Conservation (phyloP, 2,113 vertebrate genomes). For the Oreochromis spilurus region DNA sequence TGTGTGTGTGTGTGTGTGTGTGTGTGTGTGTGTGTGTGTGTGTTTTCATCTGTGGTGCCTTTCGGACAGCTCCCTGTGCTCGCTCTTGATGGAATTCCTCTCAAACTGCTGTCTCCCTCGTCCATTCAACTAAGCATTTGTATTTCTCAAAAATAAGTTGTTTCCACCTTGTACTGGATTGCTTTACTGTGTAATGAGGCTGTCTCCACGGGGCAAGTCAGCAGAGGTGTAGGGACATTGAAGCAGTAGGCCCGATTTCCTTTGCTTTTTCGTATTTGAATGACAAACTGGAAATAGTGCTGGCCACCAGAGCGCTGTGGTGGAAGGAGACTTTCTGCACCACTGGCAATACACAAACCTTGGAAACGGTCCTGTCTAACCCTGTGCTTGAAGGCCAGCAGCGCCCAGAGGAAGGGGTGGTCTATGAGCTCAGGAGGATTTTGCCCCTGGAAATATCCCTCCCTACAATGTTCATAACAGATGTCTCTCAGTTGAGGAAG, state of each 20-base stretch:
- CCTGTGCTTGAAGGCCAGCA: background rate
- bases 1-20: background rate
- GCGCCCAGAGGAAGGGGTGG: background rate
- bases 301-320: slow-evolving; percentile 4
- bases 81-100: background rate
- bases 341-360: slow-evolving; percentile 11
- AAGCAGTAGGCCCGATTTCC: slow-evolving; percentile 4
- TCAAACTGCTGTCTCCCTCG: background rate
- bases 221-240: background rate
- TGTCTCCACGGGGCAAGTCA: background rate
- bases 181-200: background rate
- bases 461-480: background rate
- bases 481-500: background rate
- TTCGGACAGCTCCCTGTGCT: background rate
- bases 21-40: background rate
- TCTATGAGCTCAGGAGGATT: background rate
- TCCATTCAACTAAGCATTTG: background rate
- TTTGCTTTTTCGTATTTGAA: background rate
- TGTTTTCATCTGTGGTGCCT: background rate
- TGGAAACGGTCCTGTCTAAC: slow-evolving; percentile 9
- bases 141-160: background rate
- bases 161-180: slow-evolving; percentile 1
- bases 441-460: slow-evolving; percentile 13
- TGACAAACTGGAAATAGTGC: slow-evolving; percentile 50
- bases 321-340: slow-evolving; percentile 19